Conservation (phyloP, 2,888 invertebrate genomes). For the Thyatira batis region DNA sequence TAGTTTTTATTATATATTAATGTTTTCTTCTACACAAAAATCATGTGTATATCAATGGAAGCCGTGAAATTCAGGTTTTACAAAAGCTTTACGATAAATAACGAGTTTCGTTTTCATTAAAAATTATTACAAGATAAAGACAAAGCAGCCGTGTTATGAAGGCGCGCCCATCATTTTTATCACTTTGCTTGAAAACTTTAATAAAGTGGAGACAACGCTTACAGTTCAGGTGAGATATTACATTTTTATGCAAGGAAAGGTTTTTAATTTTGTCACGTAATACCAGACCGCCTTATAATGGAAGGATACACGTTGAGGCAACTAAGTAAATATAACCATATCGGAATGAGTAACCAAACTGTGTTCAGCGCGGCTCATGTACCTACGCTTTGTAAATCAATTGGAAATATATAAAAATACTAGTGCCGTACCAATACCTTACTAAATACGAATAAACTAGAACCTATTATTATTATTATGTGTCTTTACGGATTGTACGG, state of each 20-base stretch:
- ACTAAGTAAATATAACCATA: too few species aligned
- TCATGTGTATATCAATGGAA: too few species aligned
- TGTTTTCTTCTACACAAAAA: too few species aligned
- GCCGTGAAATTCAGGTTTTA: neutral
- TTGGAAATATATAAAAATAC: too few species aligned
- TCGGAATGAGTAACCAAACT: too few species aligned
- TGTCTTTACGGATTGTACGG: too few species aligned
- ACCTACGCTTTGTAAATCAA: too few species aligned
- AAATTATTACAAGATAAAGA: conserved; percentile 60
- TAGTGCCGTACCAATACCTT: too few species aligned
- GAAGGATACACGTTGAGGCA: neutral
- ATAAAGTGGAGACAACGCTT: conserved; percentile 63
- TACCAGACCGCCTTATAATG: conserved; percentile 8
- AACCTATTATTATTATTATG: too few species aligned
- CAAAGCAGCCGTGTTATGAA: conserved; percentile 55
- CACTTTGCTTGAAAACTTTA: conserved; percentile 72
- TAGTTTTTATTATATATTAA: too few species aligned
- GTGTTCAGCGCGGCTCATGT: too few species aligned
- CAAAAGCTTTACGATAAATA: conserved; percentile 9
- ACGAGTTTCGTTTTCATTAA: conserved; percentile 34
- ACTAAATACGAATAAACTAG: too few species aligned
- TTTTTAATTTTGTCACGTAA: conserved; percentile 60
- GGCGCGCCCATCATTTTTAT: conserved; percentile 69
- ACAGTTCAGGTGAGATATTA: conserved; percentile 61
- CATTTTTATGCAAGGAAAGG: conserved; percentile 63